Base-by-base conservation (phyloP, 2,797 vertebrate species). In the Lacerta agilis region DNA sequence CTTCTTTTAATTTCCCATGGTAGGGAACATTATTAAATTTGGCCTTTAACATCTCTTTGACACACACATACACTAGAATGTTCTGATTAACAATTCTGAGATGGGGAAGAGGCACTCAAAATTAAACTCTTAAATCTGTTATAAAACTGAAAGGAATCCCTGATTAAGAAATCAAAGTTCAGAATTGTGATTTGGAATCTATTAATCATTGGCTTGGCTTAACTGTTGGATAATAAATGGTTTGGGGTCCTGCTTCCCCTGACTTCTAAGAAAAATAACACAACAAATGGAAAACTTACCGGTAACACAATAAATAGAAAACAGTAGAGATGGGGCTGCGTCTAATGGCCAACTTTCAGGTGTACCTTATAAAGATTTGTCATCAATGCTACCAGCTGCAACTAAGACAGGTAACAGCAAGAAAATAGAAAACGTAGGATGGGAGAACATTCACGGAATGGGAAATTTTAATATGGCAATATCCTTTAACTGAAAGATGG, bases 1-100 rank as follows among this genome's bases (percentile, higher is more conserved):
- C 85, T 92, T 93, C 84, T 94, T 93, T 97, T 97, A 96, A 97
- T 97, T 97, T 97, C 97, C 96, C 96, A 91, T 92, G 97, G 92
- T 95, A 95, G 91, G 94, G 93, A 94, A 94, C 91, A 93, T 95
- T 97, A 97, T 97, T 97, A 96, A 95, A 95, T 96, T 94, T 97
- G 94, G 96, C 94, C 94, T 96, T 97, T 96, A 96, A 93, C 93
- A 95, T 94, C 90, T 95, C 89, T 87, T 91, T 95, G 93, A 94
- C 94, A 17, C 77, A n/a, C 77, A 17, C 15, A 33, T 33, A 27
- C n/a, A 67, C 61, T 5, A 41, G 38, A 94, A 96, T 93, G 90
- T 93, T 94, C 94, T 97, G 95, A 96, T 97, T 97, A 97, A 96
- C 96, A 96, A 95, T 95, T 95, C 90, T 95, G 93, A 94, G 92